Percentiles rank a stretch among this genome's conserved stretches.
Conservation (phyloP, 2,113 vertebrate species). For the Prionailurus bengalensis region DNA sequence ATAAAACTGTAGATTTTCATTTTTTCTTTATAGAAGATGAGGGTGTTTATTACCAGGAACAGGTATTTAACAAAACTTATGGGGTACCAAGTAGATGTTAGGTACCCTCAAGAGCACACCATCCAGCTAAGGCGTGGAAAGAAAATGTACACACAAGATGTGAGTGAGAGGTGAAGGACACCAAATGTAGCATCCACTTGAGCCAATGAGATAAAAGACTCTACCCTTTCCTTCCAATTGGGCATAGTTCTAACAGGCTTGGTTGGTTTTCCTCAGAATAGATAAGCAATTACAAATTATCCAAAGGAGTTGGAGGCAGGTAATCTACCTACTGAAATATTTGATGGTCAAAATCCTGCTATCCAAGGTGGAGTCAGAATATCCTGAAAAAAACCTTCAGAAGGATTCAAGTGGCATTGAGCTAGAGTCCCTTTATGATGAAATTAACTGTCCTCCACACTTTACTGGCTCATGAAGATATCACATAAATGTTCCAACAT, state of each 20-base stretch:
- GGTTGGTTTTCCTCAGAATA: neutral
- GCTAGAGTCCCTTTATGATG: neutral
- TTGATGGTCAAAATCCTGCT: neutral
- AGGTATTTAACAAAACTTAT: neutral
- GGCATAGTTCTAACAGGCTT: neutral
- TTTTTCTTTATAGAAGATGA: neutral
- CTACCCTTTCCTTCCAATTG: neutral
- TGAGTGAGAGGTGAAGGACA: neutral
- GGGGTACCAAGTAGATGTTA: neutral
- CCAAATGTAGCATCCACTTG: neutral
- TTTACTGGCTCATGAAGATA: neutral
- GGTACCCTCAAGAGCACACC: neutral
- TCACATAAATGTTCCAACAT: neutral
- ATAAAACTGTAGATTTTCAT: neutral
- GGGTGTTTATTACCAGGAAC: neutral
- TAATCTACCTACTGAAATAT: neutral
- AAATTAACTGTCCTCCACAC: neutral
- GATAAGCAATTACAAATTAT: neutral
- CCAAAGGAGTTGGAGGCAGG: neutral
- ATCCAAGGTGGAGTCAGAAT: neutral
- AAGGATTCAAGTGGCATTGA: neutral
- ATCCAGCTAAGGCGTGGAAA: neutral
- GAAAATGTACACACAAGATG: rapidly evolving
- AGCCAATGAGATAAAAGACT: neutral
- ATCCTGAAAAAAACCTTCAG: neutral